Conservation (phyloP, 2,888 invertebrate species). For the Drosophila leonis region DNA sequence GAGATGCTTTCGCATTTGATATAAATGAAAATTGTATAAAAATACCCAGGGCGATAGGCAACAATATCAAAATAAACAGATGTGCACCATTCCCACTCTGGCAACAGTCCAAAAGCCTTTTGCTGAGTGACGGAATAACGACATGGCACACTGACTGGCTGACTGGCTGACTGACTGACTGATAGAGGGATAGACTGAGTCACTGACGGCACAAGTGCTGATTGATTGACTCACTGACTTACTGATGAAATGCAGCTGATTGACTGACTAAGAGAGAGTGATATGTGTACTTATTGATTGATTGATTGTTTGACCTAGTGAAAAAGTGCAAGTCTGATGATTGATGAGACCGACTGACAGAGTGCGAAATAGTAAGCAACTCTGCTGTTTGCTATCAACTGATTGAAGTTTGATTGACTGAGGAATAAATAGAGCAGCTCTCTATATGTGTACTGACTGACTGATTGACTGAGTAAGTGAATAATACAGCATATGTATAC, state of each 20-base stretch:
- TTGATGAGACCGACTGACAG: neutral
- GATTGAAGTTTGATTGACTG: neutral
- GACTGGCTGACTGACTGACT: conserved; percentile 26
- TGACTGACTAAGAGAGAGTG: conserved; percentile 24
- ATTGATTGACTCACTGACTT: conserved; percentile 30
- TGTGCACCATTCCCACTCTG: conserved; percentile 65
- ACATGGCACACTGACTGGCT: conserved; percentile 35
- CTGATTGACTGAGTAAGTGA: neutral
- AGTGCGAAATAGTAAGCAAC: neutral
- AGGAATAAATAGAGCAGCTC: neutral
- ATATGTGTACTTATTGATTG: neutral
- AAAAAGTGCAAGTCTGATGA: neutral
- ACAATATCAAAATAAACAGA: conserved; percentile 64
- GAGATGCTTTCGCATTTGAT: conserved; percentile 6
- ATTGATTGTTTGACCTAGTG: neutral
- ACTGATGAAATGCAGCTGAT: conserved; percentile 5
- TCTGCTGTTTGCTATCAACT: neutral
- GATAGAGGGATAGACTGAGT: conserved; percentile 33
- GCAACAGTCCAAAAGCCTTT: conserved; percentile 63
- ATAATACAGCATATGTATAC: too few relatives aligned
- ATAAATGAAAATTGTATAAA: conserved; percentile 27
- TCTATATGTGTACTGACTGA: neutral
- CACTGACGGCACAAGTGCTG: neutral
- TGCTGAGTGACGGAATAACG: conserved; percentile 48
- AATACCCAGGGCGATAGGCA: conserved; percentile 31